These are phyloP conservation scores for Astur gentilis DNA, from an alignment of 2,113 vertebrate species.

Conservation along the genomic window DNA sequence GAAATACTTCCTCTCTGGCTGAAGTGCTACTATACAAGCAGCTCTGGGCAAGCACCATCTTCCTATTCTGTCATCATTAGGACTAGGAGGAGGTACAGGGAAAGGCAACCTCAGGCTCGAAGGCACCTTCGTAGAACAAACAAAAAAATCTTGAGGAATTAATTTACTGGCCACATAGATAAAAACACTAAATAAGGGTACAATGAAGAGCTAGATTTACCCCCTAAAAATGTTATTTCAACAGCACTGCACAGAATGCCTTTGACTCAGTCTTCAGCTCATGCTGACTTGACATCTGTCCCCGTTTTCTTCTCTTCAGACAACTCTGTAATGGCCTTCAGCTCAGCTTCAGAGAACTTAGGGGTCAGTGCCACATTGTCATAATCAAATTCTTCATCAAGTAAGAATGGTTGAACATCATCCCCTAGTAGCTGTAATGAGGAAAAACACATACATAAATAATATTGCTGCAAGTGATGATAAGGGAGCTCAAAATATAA, in stretches of 20 bases:
- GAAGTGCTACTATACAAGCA: not conserved
- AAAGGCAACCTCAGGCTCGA: not conserved
- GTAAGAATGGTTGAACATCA: conserved; percentile 72
- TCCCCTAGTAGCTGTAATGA: conserved; percentile 61
- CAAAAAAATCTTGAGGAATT: not conserved
- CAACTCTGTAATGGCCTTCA: conserved; percentile 3
- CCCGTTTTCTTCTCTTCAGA: not conserved
- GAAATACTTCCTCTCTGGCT: not conserved
- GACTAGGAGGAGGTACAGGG: not conserved
- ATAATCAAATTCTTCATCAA: conserved; percentile 81
- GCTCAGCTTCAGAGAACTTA: conserved; percentile 68
- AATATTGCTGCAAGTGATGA: conserved; percentile 35
- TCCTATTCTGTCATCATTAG: not conserved
- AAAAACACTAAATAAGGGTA: not conserved
- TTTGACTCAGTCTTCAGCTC: not conserved
- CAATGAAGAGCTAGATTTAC: not conserved
- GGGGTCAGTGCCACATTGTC: conserved; percentile 70
- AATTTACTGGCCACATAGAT: not conserved
- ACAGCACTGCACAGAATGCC: not conserved
- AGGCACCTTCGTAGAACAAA: not conserved
- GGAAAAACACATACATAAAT: conserved; percentile 27
- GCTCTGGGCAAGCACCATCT: not conserved
- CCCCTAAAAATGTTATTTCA: not conserved
- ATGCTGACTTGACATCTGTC: not conserved
- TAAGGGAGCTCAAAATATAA: conserved; percentile 52